phyloP scores from a whole-genome alignment of 2,113 vertebrate species.

The Lepisosteus oculatus region DNA sequence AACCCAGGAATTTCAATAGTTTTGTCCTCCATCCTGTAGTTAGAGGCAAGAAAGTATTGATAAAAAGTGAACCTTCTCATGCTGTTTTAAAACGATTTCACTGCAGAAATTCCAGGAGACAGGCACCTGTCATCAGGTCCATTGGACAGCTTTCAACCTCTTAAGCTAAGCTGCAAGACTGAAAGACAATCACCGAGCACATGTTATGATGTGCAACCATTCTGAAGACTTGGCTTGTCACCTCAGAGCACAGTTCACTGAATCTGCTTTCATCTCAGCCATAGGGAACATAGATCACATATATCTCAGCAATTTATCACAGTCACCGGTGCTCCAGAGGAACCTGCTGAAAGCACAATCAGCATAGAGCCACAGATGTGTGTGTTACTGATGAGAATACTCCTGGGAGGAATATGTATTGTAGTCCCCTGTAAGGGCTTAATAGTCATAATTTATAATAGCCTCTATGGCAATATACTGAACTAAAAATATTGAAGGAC shows the following conservation, averaged over 20 bases:
- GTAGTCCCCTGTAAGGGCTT: too few species aligned
- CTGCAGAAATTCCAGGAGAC: too few species aligned
- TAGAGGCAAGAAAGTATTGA: too few species aligned
- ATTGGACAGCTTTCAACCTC: not conserved
- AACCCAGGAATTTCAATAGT: too few species aligned
- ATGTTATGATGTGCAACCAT: not conserved
- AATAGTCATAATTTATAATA: too few species aligned
- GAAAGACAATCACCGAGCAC: not conserved
- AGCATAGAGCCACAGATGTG: not conserved
- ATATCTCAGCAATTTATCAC: not conserved
- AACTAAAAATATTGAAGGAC: too few species aligned
- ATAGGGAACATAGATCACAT: not conserved
- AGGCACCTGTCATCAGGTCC: too few species aligned
- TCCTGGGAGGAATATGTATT: too few species aligned
- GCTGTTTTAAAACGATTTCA: too few species aligned
- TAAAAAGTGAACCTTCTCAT: too few species aligned
- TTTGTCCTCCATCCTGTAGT: too few species aligned
- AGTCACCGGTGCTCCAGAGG: not conserved
- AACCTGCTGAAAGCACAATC: not conserved
- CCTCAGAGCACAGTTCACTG: not conserved
- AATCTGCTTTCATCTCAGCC: not conserved
- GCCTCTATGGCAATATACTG: too few species aligned
- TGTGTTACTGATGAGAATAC: not conserved
- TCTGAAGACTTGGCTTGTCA: conserved; percentile 2
- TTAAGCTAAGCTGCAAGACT: not conserved